Evolutionary conservation across 2,888 invertebrate species (phyloP).

Genomic region (Onthophagus sagittarius): DNA sequence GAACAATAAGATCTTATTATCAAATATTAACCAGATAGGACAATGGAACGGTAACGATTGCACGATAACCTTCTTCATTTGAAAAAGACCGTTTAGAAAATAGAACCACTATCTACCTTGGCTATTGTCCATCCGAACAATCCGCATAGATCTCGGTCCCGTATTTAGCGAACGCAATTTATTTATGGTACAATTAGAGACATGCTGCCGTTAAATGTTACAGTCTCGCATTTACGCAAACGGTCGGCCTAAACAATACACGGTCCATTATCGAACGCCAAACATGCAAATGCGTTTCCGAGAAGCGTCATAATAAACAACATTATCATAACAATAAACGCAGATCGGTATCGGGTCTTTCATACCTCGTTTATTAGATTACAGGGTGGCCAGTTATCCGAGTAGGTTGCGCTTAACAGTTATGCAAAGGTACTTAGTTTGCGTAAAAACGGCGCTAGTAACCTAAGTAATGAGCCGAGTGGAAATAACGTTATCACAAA

Average conservation of each 20-base stretch:
- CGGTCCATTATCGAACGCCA: slow-evolving; percentile 3
- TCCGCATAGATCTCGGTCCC: neutral
- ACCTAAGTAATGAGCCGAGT: neutral
- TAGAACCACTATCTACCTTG: neutral
- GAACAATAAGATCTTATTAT: neutral
- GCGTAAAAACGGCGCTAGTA: neutral
- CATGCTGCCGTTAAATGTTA: neutral
- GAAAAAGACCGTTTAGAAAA: neutral
- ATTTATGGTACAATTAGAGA: neutral
- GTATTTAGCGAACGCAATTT: neutral
- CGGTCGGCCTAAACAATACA: neutral
- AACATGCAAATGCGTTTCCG: slow-evolving; percentile 15
- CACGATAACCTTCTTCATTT: neutral
- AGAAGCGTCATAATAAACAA: slow-evolving; percentile 17
- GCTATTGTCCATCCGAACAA: neutral
- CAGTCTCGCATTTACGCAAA: slow-evolving; percentile 1
- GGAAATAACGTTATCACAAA: neutral
- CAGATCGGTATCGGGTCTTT: slow-evolving; percentile 12
- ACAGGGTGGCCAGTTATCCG: neutral
- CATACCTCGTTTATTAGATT: neutral
- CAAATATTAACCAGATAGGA: neutral
- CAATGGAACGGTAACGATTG: neutral
- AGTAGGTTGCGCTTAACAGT: neutral
- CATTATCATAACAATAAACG: slow-evolving; percentile 16
- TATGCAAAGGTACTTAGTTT: neutral